Evolutionary conservation across 2,888 invertebrate genomes (phyloP).

Genomic region (Tenthredo scrophulariae): DNA sequence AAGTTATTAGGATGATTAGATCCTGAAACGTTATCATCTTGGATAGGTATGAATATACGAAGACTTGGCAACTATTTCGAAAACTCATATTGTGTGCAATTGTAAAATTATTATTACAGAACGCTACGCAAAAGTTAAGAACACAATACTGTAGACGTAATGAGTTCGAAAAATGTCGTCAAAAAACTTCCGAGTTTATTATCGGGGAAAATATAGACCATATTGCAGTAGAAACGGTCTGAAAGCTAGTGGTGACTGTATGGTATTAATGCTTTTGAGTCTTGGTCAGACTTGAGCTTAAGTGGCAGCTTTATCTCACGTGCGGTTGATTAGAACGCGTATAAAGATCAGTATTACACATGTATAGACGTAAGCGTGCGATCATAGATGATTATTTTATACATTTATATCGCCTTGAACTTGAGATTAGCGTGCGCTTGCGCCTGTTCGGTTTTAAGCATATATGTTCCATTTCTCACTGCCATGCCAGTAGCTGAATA

Average conservation of each 20-base stretch:
- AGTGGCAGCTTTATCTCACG: constrained; percentile 20
- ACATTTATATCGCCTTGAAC: constrained; percentile 55
- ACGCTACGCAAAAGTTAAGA: background rate
- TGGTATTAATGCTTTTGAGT: background rate
- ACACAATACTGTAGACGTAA: background rate
- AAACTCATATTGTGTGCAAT: background rate
- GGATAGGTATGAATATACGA: background rate
- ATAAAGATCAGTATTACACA: background rate
- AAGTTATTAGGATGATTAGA: background rate
- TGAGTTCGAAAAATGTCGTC: background rate
- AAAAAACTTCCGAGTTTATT: background rate
- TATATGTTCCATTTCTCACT: background rate
- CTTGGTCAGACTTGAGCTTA: background rate
- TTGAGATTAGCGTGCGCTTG: constrained; percentile 25
- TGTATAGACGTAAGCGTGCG: background rate
- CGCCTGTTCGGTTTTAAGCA: background rate
- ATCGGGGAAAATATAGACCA: background rate
- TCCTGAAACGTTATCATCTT: background rate
- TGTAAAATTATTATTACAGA: background rate
- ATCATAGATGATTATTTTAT: constrained; percentile 3
- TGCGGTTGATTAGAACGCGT: constrained; percentile 36
- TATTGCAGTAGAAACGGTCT: background rate
- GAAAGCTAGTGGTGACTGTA: background rate
- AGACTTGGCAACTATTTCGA: background rate
- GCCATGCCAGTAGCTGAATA: background rate